Evolutionary conservation across 2,113 vertebrate species (phyloP), one percentile per base, ranked within the genome.

Genomic region (Gopherus evgoodei): DNA sequence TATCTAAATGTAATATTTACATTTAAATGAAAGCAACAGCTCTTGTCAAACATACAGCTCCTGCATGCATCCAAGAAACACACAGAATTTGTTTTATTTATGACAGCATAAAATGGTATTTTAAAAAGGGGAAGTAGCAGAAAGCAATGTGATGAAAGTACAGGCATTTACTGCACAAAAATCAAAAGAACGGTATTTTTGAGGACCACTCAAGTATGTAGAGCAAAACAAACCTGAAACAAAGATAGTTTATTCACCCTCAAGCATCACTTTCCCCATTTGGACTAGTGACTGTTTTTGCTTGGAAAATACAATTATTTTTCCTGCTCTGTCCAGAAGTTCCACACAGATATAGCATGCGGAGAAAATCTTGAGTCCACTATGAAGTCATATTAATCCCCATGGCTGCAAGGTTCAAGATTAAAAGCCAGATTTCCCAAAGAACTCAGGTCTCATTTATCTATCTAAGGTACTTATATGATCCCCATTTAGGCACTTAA

Each of bases 281-380:
- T 6, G 38, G 65, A 11, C 4, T 83, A 87, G 95, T 93, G 52
- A 47, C 89, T 96, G 96, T 93, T 92, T 88, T 89, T 94, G 79
- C 57, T 88, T 87, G 93, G 90, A 96, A 97, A 96, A 94, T 90
- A 88, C 10, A 94, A 21, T 88, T 91, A 69, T 94, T 91, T 94
- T 90, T 79, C 85, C 88, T 94, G 53, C 35, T 78, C 69, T 93
- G 93, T 92, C 93, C 81, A 87, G 87, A 95, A 95, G 90, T 92
- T 84, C 93, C 88, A 93, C 94, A 95, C 93, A 69, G 53, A 96
- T 93, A 94, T 91, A 97, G 0, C 0, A 96, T 86, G 92, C 84
- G 91, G 88, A 96, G 93, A 85, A 96, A 96, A 96, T 72, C 65
- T 72, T 38, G 65, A n/a, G 65, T 10, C 35, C n/a, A 5, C 19